phyloP scores from a whole-genome alignment of 1,140 invertebrate species.

The Anoplophora glabripennis region DNA sequence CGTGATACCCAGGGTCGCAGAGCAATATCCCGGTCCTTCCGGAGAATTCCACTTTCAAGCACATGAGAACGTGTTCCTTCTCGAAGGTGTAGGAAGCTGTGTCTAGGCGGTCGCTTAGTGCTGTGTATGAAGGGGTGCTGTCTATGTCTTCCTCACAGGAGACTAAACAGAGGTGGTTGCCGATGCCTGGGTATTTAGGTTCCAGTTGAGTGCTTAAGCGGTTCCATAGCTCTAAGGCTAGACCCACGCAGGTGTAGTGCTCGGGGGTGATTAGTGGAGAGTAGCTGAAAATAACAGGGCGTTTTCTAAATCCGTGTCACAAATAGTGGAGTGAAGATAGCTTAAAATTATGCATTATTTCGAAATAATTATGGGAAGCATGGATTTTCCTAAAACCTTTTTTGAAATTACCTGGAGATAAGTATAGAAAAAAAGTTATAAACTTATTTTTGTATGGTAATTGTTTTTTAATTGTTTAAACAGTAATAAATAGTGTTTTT shows the following conservation, averaged over 20 bases:
- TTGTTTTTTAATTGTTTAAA: no score
- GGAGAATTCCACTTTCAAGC: constrained; percentile 69
- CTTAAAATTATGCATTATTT: no score
- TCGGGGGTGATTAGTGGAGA: constrained; percentile 68
- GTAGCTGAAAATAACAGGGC: constrained; percentile 48
- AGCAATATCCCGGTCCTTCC: constrained; percentile 73
- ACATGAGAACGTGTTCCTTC: constrained; percentile 87
- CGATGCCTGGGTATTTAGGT: constrained; percentile 63
- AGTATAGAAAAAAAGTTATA: no score
- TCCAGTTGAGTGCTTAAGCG: constrained; percentile 56
- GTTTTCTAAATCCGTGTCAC: neutral
- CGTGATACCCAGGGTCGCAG: constrained; percentile 87
- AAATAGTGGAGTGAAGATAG: no score
- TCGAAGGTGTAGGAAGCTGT: constrained; percentile 65
- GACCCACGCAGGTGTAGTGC: constrained; percentile 84
- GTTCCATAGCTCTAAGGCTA: constrained; percentile 74
- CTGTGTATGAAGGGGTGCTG: constrained; percentile 64
- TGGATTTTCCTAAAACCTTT: no score
- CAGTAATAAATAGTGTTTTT: no score
- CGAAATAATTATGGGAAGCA: no score
- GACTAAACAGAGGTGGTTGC: constrained; percentile 66
- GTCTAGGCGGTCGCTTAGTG: constrained; percentile 51
- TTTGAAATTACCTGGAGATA: no score
- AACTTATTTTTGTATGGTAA: no score
- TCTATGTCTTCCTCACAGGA: constrained; percentile 86